Base-by-base conservation (phyloP, 2,888 invertebrate species). In the Notodonta dromedarius region DNA sequence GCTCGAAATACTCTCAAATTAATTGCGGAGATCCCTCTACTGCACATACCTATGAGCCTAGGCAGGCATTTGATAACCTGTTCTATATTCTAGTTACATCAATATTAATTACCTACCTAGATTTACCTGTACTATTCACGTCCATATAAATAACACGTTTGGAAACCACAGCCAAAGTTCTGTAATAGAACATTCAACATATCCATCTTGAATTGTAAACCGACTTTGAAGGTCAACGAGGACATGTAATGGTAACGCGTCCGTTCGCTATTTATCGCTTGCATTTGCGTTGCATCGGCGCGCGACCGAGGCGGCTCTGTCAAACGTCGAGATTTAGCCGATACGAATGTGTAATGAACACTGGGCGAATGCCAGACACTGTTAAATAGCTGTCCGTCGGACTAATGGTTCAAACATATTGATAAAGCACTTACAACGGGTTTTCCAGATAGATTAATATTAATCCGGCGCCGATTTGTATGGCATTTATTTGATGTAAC, bases 351-450 rank as follows among this genome's bases (percentile, higher is more conserved):
- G 69, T 68, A 73, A 67, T 70, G 67, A 62, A 67, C 66, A 71
- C 82, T 88, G 89, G 87, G 82, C 73, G 80, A 69, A 70, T 80
- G 89, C 88, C 89, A 89, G 79, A 67, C 73, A 62, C 70, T 72
- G 74, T 73, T 77, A 84, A 83, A 82, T 84, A 83, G 77, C 77
- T 73, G 75, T 72, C 78, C 73, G 67, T 65, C 61, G 69, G 63
- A 61, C 58, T 58, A 60, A 42, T 56, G 60, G 58, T 62, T 58
- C 56, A 35, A 48, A 42, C 48, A 55, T 42, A 58, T 46, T 16
- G 14, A 4, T 48, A 42, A 35, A 51, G 13, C 7, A 51, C 32
- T 7, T 14, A 56, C 56, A 56, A 52, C 42, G n/a, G 39, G 39
- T 42, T 55, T 42, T 42, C 42, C 42, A 42, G 42, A 11, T n/a